Base-by-base conservation (phyloP, 2,113 vertebrate species). In the Gnathonemus longibarbis region DNA sequence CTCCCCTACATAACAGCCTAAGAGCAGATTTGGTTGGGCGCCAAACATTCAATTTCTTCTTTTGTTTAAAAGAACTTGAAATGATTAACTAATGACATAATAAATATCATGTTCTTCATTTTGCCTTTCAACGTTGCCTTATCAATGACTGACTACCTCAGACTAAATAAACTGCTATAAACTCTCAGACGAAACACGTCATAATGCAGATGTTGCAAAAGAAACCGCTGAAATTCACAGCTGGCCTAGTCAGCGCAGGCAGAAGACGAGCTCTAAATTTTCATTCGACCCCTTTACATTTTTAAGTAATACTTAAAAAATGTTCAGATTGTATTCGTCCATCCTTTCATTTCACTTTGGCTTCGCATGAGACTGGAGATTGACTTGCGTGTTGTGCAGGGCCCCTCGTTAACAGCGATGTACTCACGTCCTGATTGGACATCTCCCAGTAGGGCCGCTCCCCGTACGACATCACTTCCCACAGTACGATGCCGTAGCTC, bases 401-500 rank as follows among this genome's bases (percentile, higher is more conserved):
- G 5, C 5, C 9, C 53, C 45, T 84, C 0, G 45, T 84, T 88
- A 52, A 35, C 52, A 45, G 39, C 42, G 5, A 49, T 80, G 19
- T 93, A 92, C 92, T 91, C 89, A 93, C 91, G 24, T 92, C 92
- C 83, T 92, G 91, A 83, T 93, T 93, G 88, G 91, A 92, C 92
- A 93, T 93, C 83, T 93, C 92, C 92, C 92, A 93, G 89, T 93
- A 93, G 1, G 92, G 91, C 9, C 91, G 87, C 88, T 93, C 92
- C 87, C 92, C 92, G 31, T 91, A 91, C 21, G 92, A 93, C 92
- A 92, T 92, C 62, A 91, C 92, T 31, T 92, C 92, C 92, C 92
- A 93, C 91, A 93, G 91, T 35, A 93, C 90, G 42, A 93, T 93
- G 52, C 92, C 92, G 8, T 93, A 93, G 56, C 92, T 93, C 92